Evolutionary conservation across 2,113 vertebrate genomes (phyloP).

Genomic region (Atherinomorus stipes): DNA sequence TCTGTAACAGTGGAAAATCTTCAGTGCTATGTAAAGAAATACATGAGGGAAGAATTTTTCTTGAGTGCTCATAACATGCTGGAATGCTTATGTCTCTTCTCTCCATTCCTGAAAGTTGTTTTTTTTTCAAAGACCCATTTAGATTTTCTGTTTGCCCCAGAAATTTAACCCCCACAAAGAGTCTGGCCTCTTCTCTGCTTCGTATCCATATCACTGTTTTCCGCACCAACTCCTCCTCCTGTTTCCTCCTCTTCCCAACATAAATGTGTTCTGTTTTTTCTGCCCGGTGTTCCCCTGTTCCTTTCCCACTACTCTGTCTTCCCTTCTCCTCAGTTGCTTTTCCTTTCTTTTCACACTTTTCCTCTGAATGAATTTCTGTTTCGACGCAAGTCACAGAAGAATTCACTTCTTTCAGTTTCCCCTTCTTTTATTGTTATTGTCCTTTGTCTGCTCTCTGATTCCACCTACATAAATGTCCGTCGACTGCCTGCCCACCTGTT

Average conservation of each 20-base stretch:
- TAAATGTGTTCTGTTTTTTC: slow-evolving; percentile 78
- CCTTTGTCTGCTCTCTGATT: slow-evolving; percentile 7
- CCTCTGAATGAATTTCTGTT: slow-evolving; percentile 14
- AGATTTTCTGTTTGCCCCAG: slow-evolving; percentile 51
- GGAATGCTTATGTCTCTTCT: slow-evolving; percentile 53
- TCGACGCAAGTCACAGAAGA: slow-evolving; percentile 11
- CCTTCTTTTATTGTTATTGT: slow-evolving; percentile 17
- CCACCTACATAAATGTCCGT: slow-evolving; percentile 31
- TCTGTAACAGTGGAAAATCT: slow-evolving; percentile 50
- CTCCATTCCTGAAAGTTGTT: slow-evolving; percentile 21
- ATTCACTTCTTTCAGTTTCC: not conserved
- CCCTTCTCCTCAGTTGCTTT: slow-evolving; percentile 15
- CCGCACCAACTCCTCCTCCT: slow-evolving; percentile 58
- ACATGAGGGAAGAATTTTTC: slow-evolving; percentile 42
- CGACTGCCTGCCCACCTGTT: slow-evolving; percentile 48
- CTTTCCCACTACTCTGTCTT: slow-evolving; percentile 67
- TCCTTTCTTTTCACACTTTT: slow-evolving; percentile 40
- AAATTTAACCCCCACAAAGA: slow-evolving; percentile 44
- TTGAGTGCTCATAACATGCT: slow-evolving; percentile 47
- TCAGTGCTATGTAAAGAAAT: slow-evolving; percentile 27
- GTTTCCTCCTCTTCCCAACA: slow-evolving; percentile 71
- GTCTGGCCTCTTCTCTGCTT: slow-evolving; percentile 55
- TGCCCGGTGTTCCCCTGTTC: slow-evolving; percentile 64
- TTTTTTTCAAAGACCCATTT: not conserved
- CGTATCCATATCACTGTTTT: slow-evolving; percentile 75